A percentile compares a stretch with the other conserved stretches of the same genome.
These are phyloP conservation scores for Tuta absoluta DNA, from an alignment of 2,888 invertebrate genomes.

Conservation along the genomic window DNA sequence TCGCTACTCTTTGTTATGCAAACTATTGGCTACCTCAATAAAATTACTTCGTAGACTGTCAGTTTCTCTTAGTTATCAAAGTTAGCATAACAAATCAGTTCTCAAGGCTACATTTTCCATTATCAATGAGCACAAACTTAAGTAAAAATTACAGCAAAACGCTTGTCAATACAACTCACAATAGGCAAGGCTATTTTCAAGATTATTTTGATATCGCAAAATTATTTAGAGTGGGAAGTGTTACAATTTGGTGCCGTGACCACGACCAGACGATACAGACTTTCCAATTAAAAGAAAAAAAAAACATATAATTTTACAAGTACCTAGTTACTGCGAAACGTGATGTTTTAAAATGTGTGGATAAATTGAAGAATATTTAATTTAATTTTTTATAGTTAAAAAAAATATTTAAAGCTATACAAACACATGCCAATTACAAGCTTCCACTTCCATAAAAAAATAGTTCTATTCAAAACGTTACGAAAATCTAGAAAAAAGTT, in stretches of 20 bases:
- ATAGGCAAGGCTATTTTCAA: constrained; percentile 7
- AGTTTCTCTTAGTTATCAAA: too few relatives aligned
- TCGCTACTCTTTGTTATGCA: neutral
- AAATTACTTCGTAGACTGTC: neutral
- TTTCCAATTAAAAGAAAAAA: neutral
- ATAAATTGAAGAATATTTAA: too few relatives aligned
- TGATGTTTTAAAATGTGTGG: too few relatives aligned
- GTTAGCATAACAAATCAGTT: too few relatives aligned
- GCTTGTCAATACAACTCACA: constrained; percentile 18
- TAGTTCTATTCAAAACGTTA: too few relatives aligned
- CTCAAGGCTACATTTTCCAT: neutral
- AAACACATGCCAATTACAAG: too few relatives aligned
- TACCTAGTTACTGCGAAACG: too few relatives aligned
- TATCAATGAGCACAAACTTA: neutral
- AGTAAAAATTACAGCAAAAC: constrained; percentile 2
- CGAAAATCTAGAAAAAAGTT: too few relatives aligned
- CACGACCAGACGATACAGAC: neutral
- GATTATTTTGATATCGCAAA: neutral
- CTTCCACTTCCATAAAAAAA: too few relatives aligned
- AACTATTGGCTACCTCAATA: neutral
- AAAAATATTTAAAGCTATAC: too few relatives aligned
- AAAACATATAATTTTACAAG: too few relatives aligned
- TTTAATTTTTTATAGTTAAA: too few relatives aligned
- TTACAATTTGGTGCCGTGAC: constrained; percentile 12
- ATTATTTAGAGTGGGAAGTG: neutral